phyloP scores from a whole-genome alignment of 2,888 invertebrate genomes.

The Escarpia spicata region DNA sequence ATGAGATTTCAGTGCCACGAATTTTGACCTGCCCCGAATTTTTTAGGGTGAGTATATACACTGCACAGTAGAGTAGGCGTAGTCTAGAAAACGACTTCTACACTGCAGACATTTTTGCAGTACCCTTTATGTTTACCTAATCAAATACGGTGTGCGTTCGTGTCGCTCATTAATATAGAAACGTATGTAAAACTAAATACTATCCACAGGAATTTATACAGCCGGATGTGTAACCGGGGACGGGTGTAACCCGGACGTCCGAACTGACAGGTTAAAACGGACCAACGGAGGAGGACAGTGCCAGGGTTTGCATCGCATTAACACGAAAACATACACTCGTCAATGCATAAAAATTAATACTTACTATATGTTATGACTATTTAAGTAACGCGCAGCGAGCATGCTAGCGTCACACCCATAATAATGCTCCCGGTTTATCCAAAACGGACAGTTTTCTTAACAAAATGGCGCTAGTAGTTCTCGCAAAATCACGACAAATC shows the following conservation, averaged over 20 bases:
- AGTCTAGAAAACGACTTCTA: not conserved
- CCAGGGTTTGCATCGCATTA: not conserved
- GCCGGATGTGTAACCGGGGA: not conserved
- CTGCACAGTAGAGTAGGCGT: no score
- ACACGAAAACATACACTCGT: not conserved
- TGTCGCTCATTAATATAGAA: not conserved
- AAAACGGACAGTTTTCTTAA: not conserved
- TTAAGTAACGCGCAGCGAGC: slow-evolving; percentile 12
- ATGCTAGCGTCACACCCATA: slow-evolving; percentile 9
- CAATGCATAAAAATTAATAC: not conserved
- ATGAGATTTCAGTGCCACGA: no score
- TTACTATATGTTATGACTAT: not conserved
- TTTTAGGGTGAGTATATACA: no score
- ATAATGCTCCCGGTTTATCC: not conserved
- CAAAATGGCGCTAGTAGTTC: slow-evolving; percentile 2
- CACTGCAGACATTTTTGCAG: not conserved
- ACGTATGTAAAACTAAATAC: not conserved
- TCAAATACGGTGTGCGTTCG: not conserved
- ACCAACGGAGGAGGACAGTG: not conserved
- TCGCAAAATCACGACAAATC: not conserved
- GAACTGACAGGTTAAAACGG: not conserved
- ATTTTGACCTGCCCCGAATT: no score
- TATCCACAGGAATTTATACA: not conserved
- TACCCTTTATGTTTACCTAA: not conserved
- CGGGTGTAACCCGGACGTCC: not conserved